Conservation (phyloP, 2,113 vertebrate species). For the Malaclemys terrapin region DNA sequence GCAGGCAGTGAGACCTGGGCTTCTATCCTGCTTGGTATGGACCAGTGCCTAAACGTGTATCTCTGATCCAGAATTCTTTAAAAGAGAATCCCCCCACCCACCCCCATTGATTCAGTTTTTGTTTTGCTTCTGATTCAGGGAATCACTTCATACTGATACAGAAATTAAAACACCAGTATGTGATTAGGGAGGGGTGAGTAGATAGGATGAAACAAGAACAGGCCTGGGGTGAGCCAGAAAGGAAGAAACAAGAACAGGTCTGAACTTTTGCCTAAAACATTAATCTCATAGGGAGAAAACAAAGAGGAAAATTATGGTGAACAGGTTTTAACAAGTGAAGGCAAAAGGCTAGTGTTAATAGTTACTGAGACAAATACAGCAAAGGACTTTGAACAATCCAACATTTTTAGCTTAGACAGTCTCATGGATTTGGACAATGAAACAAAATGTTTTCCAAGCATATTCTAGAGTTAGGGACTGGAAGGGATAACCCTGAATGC, state of each 20-base stretch:
- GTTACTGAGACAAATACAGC: neutral
- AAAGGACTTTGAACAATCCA: neutral
- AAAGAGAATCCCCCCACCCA: neutral
- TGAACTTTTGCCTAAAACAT: conserved; percentile 41
- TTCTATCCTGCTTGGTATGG: neutral
- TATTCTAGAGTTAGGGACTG: neutral
- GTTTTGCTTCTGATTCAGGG: conserved; percentile 55
- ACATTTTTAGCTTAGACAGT: neutral
- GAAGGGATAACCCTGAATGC: neutral
- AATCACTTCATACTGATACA: neutral
- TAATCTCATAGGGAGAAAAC: neutral
- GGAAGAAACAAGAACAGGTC: conserved; percentile 54
- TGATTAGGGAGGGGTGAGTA: conserved; percentile 47
- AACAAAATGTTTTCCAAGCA: neutral
- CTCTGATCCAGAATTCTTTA: neutral
- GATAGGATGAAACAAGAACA: conserved; percentile 52
- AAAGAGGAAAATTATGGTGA: neutral
- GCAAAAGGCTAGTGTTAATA: neutral
- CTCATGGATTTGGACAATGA: neutral
- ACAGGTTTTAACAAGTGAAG: neutral
- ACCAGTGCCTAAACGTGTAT: conserved; percentile 23
- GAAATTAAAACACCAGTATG: neutral
- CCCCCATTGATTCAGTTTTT: neutral
- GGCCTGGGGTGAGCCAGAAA: conserved; percentile 37
- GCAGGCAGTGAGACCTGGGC: conserved; percentile 2